A percentile compares a stretch with the other conserved stretches of the same genome.
phyloP scores from a whole-genome alignment of 2,113 vertebrate species.

The Chionis minor region DNA sequence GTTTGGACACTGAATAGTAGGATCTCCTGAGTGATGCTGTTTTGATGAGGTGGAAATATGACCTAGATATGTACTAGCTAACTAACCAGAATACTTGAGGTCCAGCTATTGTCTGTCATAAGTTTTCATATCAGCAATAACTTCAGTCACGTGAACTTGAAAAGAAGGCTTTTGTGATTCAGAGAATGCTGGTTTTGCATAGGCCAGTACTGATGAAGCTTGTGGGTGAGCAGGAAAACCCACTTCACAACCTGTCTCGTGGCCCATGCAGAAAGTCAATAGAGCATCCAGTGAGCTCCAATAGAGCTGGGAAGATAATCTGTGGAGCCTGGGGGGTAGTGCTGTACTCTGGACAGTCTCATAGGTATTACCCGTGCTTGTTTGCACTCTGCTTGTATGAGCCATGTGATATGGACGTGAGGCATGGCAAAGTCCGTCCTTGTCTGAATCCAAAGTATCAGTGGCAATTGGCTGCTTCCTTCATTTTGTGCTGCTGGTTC shows the following conservation, averaged over 20 bases:
- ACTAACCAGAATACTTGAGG: neutral
- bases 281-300: neutral
- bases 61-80: neutral
- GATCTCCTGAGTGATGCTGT: neutral
- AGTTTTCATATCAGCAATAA: neutral
- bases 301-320: neutral
- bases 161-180: neutral
- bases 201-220: neutral
- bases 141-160: neutral
- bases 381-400: neutral
- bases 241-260: neutral
- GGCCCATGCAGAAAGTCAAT: neutral
- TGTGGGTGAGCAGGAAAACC: neutral
- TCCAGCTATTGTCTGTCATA: neutral
- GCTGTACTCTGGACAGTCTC: neutral
- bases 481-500: neutral
- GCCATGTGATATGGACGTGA: accelerated
- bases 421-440: neutral
- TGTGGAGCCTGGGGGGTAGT: neutral
- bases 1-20: neutral
- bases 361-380: too few species aligned
- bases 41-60: neutral
- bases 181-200: neutral
- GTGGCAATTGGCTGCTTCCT: neutral
- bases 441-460: neutral